These are phyloP conservation scores for Gymnothorax reevesii DNA, from an alignment of 2,797 vertebrate species.

Conservation along the genomic window DNA sequence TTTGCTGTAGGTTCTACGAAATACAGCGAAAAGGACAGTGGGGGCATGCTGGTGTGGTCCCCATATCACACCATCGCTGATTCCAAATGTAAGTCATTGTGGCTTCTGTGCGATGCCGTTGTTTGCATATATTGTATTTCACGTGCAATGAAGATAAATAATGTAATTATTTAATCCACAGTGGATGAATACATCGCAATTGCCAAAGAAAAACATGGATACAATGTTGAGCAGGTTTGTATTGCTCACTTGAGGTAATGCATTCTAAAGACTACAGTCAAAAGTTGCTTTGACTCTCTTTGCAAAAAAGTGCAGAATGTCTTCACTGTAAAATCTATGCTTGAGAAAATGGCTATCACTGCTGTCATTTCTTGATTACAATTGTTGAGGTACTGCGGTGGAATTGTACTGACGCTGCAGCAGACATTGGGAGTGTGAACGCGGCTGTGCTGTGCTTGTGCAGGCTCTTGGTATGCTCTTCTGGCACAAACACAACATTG, in stretches of 20 bases:
- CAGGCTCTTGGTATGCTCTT: constrained; percentile 98
- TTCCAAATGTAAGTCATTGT: constrained; percentile 82
- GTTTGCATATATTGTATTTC: not conserved
- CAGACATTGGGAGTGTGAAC: too few relatives aligned
- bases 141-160: not conserved
- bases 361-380: not conserved
- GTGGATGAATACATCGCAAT: constrained; percentile 98
- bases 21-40: constrained; percentile 91
- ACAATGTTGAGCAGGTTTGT: constrained; percentile 96
- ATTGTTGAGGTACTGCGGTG: not conserved
- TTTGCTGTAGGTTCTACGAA: constrained; percentile 80
- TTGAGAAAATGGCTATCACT: not conserved
- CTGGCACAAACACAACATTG: constrained; percentile 99
- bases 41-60: constrained; percentile 98
- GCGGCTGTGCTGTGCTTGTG: constrained; percentile 28
- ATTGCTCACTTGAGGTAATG: not conserved
- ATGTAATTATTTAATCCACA: constrained; percentile 56
- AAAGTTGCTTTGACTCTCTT: not conserved
- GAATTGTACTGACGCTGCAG: not conserved
- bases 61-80: constrained; percentile 88
- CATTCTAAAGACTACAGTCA: not conserved
- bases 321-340: not conserved
- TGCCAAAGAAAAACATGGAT: constrained; percentile 97
- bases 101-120: not conserved
- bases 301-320: not conserved